Evolutionary conservation across 1,140 invertebrate species (phyloP).

Genomic region (Drosophila repleta): DNA sequence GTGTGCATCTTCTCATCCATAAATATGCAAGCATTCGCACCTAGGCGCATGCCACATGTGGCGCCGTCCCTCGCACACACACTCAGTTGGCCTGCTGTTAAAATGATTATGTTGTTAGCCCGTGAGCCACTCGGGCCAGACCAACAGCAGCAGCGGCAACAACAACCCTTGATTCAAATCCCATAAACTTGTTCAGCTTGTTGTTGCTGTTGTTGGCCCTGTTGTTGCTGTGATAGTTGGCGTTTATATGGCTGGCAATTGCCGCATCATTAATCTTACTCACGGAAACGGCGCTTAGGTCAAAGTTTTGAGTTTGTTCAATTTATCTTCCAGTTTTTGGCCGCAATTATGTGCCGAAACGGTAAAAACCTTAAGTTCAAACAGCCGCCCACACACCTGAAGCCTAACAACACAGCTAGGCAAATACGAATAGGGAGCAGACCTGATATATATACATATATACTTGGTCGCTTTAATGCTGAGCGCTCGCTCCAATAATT

Average conservation of each 20-base stretch:
- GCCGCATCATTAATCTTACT: constrained; percentile 81
- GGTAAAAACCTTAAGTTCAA: constrained; percentile 27
- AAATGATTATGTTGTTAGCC: constrained; percentile 76
- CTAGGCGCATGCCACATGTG: constrained; percentile 65
- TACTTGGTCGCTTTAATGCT: background rate
- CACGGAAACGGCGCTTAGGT: constrained; percentile 79
- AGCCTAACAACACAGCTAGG: constrained; percentile 1
- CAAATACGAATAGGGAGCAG: constrained; percentile 25
- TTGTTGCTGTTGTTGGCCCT: constrained; percentile 55
- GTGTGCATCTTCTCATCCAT: constrained; percentile 42
- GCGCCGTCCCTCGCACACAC: constrained; percentile 28
- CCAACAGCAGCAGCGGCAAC: constrained; percentile 1
- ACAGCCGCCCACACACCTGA: constrained; percentile 5
- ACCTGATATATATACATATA: constrained; percentile 7
- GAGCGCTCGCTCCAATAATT: constrained; percentile 59
- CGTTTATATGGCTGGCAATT: constrained; percentile 75
- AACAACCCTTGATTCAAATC: constrained; percentile 77
- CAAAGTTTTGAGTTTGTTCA: constrained; percentile 80
- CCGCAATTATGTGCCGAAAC: constrained; percentile 74
- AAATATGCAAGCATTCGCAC: constrained; percentile 79
- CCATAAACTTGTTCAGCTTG: constrained; percentile 72
- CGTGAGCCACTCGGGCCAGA: constrained; percentile 25
- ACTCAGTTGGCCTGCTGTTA: constrained; percentile 47
- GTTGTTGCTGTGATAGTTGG: constrained; percentile 69
- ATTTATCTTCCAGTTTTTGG: constrained; percentile 73